These are phyloP conservation scores for Erebia ligea DNA, from an alignment of 2,888 invertebrate species.

Conservation along the genomic window DNA sequence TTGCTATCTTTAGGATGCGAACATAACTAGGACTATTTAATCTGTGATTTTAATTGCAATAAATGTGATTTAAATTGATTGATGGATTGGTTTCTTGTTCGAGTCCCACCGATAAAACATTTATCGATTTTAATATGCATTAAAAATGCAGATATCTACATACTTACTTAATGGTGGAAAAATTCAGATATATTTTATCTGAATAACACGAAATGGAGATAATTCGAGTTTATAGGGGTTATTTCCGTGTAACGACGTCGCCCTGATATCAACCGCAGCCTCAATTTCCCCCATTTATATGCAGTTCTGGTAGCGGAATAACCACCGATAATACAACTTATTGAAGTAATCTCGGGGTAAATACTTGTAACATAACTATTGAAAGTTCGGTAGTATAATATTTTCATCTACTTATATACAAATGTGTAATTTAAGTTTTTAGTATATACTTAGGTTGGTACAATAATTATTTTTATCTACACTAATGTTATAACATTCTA, in stretches of 20 bases:
- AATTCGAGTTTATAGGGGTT: conserved; percentile 34
- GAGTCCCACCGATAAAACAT: too few species aligned
- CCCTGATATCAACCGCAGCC: conserved; percentile 30
- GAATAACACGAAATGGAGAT: conserved; percentile 20
- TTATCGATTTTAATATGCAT: too few species aligned
- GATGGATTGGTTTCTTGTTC: too few species aligned
- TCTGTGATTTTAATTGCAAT: too few species aligned
- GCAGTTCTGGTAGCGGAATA: conserved; percentile 24
- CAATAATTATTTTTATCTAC: too few species aligned
- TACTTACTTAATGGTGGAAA: not conserved
- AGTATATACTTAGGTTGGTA: too few species aligned
- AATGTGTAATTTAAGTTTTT: not conserved
- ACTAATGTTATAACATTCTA: too few species aligned
- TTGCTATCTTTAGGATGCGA: too few species aligned
- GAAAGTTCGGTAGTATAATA: not conserved
- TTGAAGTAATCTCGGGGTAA: not conserved
- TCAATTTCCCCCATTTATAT: conserved; percentile 31
- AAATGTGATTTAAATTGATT: too few species aligned
- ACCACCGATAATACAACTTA: conserved; percentile 28
- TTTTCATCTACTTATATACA: not conserved
- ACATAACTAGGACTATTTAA: too few species aligned
- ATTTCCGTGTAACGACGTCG: conserved; percentile 29
- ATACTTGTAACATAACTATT: not conserved
- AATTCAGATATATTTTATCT: conserved; percentile 13
- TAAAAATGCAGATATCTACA: too few species aligned